Conservation (phyloP, 2,888 invertebrate species). For the Meteorus cinctellus region DNA sequence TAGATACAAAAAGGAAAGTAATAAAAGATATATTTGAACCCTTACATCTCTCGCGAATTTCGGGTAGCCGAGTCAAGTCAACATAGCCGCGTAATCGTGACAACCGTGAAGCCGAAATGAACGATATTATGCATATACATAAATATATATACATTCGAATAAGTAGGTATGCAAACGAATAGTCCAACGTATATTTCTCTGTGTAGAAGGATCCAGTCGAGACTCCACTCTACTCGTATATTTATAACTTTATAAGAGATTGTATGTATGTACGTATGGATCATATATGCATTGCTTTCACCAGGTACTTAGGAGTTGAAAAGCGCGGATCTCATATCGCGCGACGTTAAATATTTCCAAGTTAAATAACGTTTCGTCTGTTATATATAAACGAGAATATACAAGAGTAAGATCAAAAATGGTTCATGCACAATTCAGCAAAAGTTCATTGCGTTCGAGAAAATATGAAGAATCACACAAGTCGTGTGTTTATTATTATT, state of each 20-base stretch:
- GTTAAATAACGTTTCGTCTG: constrained; percentile 64
- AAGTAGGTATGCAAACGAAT: constrained; percentile 34
- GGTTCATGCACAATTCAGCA: neutral
- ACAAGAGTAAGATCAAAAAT: constrained; percentile 1
- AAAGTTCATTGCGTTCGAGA: neutral
- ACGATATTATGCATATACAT: neutral
- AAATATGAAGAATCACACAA: neutral
- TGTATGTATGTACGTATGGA: neutral
- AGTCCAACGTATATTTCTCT: constrained; percentile 42
- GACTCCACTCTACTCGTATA: constrained; percentile 25
- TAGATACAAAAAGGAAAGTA: constrained; percentile 34
- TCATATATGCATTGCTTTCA: constrained; percentile 42
- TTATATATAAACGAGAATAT: constrained; percentile 25
- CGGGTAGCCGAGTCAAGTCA: neutral
- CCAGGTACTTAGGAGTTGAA: constrained; percentile 61
- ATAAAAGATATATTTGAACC: neutral
- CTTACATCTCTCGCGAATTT: constrained; percentile 2
- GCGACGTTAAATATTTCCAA: constrained; percentile 70
- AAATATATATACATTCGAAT: constrained; percentile 12
- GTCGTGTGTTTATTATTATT: no score
- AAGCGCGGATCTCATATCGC: constrained; percentile 70
- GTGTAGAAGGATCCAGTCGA: constrained; percentile 18
- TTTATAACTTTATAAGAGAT: constrained; percentile 10
- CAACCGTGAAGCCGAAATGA: constrained; percentile 22
- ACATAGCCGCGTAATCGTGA: constrained; percentile 17